phyloP scores from a whole-genome alignment of 2,888 invertebrate genomes.

The Meiosimyza platycephala region DNA sequence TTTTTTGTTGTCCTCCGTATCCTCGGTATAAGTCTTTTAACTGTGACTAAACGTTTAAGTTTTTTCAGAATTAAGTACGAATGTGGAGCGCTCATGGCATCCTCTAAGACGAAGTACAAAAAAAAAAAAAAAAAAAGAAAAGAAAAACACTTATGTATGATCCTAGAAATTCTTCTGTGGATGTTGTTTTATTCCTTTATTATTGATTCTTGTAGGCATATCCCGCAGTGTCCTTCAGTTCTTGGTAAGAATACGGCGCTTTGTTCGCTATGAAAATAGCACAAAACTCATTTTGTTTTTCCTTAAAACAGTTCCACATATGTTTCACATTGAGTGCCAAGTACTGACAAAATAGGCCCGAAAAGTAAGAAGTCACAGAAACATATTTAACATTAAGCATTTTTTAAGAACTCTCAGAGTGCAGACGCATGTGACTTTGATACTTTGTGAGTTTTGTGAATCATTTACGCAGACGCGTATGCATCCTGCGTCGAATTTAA shows the following conservation, averaged over 20 bases:
- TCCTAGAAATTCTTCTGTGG: too few relatives aligned
- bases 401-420: not conserved
- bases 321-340: conserved; percentile 17
- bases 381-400: not conserved
- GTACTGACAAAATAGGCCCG: not conserved
- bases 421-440: not conserved
- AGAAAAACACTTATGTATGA: not conserved
- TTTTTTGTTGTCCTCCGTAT: too few relatives aligned
- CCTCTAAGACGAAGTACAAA: too few relatives aligned
- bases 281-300: conserved; percentile 10
- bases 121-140: too few relatives aligned
- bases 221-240: conserved; percentile 8
- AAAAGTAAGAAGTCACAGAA: not conserved
- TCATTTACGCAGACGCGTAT: too few relatives aligned
- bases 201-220: not conserved
- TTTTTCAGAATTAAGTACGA: too few relatives aligned
- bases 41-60: too few relatives aligned
- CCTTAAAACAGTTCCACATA: conserved; percentile 29
- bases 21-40: too few relatives aligned
- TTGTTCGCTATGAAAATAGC: not conserved
- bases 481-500: too few relatives aligned
- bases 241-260: not conserved
- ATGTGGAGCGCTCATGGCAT: too few relatives aligned
- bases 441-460: too few relatives aligned
- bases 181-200: not conserved